Percentiles rank a stretch among this genome's conserved stretches.
phyloP scores from a whole-genome alignment of 2,888 invertebrate genomes.

The Cosmia trapezina region DNA sequence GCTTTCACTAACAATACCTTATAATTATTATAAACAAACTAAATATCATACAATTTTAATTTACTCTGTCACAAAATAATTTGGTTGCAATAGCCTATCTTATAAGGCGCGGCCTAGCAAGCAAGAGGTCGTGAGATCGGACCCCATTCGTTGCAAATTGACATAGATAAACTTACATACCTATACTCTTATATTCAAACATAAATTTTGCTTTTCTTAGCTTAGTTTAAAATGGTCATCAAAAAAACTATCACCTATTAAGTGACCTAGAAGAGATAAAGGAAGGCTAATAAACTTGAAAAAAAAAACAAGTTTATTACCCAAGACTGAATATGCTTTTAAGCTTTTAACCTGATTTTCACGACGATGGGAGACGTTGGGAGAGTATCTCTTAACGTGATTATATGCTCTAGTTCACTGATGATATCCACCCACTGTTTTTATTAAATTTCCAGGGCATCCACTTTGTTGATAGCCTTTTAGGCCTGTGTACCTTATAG shows the following conservation, averaged over 20 bases:
- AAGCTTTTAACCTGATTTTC: conserved; percentile 29
- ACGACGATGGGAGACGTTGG: background rate
- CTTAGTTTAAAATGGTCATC: background rate
- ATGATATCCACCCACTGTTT: conserved; percentile 6
- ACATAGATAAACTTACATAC: background rate
- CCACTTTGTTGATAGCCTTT: background rate
- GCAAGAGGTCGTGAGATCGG: background rate
- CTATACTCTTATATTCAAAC: background rate
- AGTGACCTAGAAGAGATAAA: no score
- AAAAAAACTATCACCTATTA: background rate
- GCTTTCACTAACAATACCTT: background rate
- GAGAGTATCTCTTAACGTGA: conserved; percentile 20
- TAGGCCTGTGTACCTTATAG: background rate
- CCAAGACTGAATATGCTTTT: background rate
- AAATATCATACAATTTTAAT: background rate
- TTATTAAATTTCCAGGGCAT: conserved; percentile 5
- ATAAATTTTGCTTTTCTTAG: no score
- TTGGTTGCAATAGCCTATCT: background rate
- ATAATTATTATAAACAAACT: no score
- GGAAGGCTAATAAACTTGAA: background rate
- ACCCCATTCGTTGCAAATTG: background rate
- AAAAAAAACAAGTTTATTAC: background rate
- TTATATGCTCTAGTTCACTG: conserved; percentile 39
- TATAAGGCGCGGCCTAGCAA: background rate
- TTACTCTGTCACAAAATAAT: background rate